These are phyloP conservation scores for Alcis repandata DNA, from an alignment of 2,888 invertebrate species.

Conservation along the genomic window DNA sequence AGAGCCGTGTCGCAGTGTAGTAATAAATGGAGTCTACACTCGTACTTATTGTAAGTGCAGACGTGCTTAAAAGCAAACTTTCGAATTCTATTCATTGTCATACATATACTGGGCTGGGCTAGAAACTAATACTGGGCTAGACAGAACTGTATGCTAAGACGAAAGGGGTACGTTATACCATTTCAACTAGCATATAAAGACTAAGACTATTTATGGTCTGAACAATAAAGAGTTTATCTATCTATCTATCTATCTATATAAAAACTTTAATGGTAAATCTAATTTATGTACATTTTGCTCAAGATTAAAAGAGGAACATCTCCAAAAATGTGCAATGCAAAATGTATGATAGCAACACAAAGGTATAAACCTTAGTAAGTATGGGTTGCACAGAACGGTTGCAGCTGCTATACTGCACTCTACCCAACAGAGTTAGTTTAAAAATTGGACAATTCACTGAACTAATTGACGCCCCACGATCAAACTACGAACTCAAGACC, in stretches of 20 bases:
- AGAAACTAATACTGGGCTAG: background rate
- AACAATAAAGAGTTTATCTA: too few species aligned
- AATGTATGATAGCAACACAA: background rate
- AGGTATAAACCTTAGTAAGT: background rate
- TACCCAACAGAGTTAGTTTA: slow-evolving; percentile 30
- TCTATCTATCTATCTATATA: too few species aligned
- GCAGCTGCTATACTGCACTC: slow-evolving; percentile 24
- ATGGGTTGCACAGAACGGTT: background rate
- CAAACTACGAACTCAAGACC: slow-evolving; percentile 13
- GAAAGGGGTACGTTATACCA: background rate
- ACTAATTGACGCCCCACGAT: slow-evolving; percentile 41
- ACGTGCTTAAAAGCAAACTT: slow-evolving; percentile 1
- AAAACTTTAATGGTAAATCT: too few species aligned
- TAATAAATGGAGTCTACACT: background rate
- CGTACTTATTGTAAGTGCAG: background rate
- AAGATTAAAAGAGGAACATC: too few species aligned
- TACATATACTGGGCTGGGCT: too few species aligned
- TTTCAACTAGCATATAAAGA: background rate
- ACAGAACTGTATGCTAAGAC: background rate
- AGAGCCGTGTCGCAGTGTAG: background rate
- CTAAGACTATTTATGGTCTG: too few species aligned
- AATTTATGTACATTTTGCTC: too few species aligned
- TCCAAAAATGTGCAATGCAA: background rate
- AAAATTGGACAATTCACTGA: slow-evolving; percentile 40
- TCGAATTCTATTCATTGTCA: background rate